Evolutionary conservation across 2,888 invertebrate genomes (phyloP).

Genomic region (Euspilapteryx auroguttella): DNA sequence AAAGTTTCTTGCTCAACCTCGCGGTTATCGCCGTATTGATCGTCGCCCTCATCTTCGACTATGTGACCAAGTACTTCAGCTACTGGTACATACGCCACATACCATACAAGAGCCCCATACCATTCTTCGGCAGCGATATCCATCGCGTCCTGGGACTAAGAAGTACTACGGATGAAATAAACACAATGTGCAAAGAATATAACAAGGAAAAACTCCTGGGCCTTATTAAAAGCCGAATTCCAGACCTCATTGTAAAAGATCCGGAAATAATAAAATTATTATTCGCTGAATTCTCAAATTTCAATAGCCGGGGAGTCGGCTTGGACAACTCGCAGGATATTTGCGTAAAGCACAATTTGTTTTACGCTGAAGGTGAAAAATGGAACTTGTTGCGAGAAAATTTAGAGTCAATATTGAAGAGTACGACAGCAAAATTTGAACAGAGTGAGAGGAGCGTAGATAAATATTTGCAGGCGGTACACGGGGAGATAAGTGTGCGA

Average conservation of each 20-base stretch:
- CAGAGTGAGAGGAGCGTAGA: conserved; percentile 23
- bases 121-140: conserved; percentile 44
- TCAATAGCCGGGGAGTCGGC: conserved; percentile 48
- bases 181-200: conserved; percentile 24
- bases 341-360: conserved; percentile 57
- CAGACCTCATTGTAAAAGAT: conserved; percentile 45
- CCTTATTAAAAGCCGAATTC: conserved; percentile 40
- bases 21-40: conserved; percentile 25
- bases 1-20: conserved; percentile 41
- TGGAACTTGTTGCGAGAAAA: conserved; percentile 39
- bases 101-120: conserved; percentile 31
- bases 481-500: conserved; percentile 50
- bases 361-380: conserved; percentile 49
- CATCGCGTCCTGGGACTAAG: conserved; percentile 31
- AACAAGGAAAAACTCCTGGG: conserved; percentile 38
- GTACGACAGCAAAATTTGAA: conserved; percentile 24
- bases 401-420: conserved; percentile 34
- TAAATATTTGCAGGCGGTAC: conserved; percentile 52
- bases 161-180: conserved; percentile 34
- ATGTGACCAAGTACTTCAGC: conserved; percentile 49
- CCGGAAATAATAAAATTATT: conserved; percentile 41
- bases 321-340: conserved; percentile 55
- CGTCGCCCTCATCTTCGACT: conserved; percentile 36
- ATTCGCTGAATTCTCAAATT: conserved; percentile 48
- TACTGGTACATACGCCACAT: conserved; percentile 51